These are phyloP conservation scores for Marisa cornuarietis DNA, from an alignment of 1,140 invertebrate species.

Conservation along the genomic window DNA sequence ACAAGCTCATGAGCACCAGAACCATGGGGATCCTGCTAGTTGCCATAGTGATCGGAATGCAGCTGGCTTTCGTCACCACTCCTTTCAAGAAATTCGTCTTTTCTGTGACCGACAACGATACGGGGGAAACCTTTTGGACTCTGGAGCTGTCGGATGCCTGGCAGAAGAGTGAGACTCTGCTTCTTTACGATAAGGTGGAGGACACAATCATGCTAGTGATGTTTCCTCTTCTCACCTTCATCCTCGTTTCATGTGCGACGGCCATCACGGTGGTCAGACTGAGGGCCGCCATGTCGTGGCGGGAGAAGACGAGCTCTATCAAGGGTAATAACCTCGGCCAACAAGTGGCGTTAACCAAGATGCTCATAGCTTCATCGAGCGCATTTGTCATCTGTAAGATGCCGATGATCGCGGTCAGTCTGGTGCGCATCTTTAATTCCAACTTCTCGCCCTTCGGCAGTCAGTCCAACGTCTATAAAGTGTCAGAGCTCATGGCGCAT, in stretches of 20 bases:
- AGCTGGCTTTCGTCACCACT: neutral
- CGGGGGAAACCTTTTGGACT: neutral
- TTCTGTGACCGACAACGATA: neutral
- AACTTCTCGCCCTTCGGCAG: neutral
- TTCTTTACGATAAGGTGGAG: neutral
- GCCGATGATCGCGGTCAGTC: neutral
- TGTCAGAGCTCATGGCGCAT: neutral
- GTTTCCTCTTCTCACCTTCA: neutral
- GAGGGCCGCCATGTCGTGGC: neutral
- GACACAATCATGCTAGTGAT: neutral
- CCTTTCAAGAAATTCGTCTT: neutral
- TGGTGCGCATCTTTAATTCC: neutral
- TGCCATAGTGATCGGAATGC: neutral
- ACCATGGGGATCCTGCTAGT: neutral
- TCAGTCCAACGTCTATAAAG: neutral
- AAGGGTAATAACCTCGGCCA: neutral
- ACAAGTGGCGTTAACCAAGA: neutral
- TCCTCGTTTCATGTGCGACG: neutral
- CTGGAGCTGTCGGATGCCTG: neutral
- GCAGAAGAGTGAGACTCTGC: neutral
- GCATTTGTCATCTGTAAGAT: neutral
- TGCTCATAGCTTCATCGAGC: neutral
- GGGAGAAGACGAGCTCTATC: neutral
- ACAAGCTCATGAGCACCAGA: neutral
- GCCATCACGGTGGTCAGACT: constrained; percentile 4